Percentiles rank a stretch among this genome's conserved stretches.
phyloP scores from a whole-genome alignment of 2,113 vertebrate genomes.

The Phalacrocorax pelagicus region DNA sequence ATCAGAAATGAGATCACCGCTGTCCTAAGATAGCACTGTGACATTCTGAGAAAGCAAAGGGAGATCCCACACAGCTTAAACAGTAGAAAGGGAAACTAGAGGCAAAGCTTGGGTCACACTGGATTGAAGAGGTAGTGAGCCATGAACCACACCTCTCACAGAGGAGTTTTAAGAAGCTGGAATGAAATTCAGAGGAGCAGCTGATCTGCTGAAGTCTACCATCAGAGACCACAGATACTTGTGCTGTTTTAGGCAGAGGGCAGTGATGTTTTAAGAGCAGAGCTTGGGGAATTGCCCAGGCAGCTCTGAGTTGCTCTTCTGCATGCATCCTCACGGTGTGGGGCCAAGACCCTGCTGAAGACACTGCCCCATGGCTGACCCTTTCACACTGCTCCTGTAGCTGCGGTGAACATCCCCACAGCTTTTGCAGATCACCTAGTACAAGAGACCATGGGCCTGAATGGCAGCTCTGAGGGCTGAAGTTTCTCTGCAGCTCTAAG shows the following conservation, averaged over 20 bases:
- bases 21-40: not conserved
- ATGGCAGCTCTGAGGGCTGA: not conserved
- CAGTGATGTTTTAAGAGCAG: not conserved
- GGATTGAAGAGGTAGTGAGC: not conserved
- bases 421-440: not conserved
- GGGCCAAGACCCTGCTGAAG: not conserved
- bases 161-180: not conserved
- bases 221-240: not conserved
- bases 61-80: not conserved
- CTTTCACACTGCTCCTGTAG: not conserved
- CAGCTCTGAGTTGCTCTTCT: not conserved
- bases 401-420: fast-evolving
- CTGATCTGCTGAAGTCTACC: not conserved
- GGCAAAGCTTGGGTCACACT: not conserved
- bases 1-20: not conserved
- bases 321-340: no score
- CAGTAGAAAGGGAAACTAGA: not conserved
- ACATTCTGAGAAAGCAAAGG: not conserved
- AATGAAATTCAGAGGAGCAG: not conserved
- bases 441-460: not conserved
- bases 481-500: not conserved
- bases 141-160: not conserved
- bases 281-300: not conserved
- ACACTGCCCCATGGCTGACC: not conserved
- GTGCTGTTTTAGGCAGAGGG: not conserved